phyloP scores from a whole-genome alignment of 1,140 invertebrate genomes.

The Nasonia vitripennis region DNA sequence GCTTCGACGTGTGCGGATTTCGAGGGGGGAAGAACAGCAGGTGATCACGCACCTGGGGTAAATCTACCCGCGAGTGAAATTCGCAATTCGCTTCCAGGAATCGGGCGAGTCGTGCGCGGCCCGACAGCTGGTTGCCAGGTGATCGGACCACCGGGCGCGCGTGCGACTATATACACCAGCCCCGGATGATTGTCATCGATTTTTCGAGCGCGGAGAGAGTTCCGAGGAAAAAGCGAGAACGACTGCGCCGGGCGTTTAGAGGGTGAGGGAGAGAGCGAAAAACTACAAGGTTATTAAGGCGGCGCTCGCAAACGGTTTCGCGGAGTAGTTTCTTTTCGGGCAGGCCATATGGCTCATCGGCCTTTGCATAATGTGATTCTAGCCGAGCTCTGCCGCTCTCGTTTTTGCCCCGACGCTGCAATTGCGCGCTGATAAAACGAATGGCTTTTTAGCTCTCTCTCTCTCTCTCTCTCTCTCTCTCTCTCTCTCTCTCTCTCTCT shows the following conservation, averaged over 20 bases:
- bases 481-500: no score
- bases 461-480: no score
- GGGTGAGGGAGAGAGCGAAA: not conserved
- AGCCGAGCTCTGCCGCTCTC: no score
- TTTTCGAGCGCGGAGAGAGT: not conserved
- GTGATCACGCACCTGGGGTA: slow-evolving; percentile 68
- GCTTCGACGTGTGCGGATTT: slow-evolving; percentile 54
- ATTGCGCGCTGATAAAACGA: no score
- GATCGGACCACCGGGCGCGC: slow-evolving; percentile 55
- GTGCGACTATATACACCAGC: not conserved
- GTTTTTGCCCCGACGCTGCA: no score
- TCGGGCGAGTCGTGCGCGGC: not conserved
- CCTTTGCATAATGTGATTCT: no score
- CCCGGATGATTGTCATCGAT: slow-evolving; percentile 29
- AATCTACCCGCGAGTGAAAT: slow-evolving; percentile 44
- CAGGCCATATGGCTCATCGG: no score
- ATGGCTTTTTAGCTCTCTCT: no score
- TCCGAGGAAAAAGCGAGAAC: no score
- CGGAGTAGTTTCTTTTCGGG: no score
- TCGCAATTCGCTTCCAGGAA: slow-evolving; percentile 39
- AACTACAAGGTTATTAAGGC: not conserved
- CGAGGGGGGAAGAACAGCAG: slow-evolving; percentile 59
- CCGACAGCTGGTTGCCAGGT: slow-evolving; percentile 67
- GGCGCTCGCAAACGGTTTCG: no score
- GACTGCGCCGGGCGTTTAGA: not conserved